Conservation (phyloP, 2,113 vertebrate genomes). For the Cygnus atratus region DNA sequence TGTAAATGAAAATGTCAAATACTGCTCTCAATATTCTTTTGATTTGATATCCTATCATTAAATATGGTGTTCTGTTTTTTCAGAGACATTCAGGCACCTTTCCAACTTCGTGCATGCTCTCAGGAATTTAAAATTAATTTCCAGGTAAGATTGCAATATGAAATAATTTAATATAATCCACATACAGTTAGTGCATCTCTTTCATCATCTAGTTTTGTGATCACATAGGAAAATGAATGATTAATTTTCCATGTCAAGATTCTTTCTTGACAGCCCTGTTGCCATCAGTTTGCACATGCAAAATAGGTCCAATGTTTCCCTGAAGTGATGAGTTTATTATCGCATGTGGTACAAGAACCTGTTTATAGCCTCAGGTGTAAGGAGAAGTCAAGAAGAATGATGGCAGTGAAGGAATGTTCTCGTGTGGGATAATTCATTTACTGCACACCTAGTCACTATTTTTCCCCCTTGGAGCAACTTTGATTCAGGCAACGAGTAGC, state of each 20-base stretch:
- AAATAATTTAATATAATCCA: neutral
- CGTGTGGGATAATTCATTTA: neutral
- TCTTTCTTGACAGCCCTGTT: neutral
- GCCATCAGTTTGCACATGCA: neutral
- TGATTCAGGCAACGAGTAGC: neutral
- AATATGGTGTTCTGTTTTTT: neutral
- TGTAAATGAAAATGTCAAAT: neutral
- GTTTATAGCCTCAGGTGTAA: neutral
- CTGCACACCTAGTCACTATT: neutral
- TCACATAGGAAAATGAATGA: neutral
- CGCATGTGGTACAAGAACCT: neutral
- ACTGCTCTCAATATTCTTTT: neutral
- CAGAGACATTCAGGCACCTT: neutral
- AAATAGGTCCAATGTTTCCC: neutral
- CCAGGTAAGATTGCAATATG: neutral
- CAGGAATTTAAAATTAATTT: conserved; percentile 23
- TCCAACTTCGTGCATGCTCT: neutral
- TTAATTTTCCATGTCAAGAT: neutral
- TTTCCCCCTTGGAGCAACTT: neutral
- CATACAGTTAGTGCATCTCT: neutral
- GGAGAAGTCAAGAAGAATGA: neutral
- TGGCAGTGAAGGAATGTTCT: neutral
- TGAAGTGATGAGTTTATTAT: neutral
- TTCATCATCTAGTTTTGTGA: neutral
- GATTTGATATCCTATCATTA: neutral